phyloP scores from a whole-genome alignment of 2,797 vertebrate species.

The Accipiter superciliosus region DNA sequence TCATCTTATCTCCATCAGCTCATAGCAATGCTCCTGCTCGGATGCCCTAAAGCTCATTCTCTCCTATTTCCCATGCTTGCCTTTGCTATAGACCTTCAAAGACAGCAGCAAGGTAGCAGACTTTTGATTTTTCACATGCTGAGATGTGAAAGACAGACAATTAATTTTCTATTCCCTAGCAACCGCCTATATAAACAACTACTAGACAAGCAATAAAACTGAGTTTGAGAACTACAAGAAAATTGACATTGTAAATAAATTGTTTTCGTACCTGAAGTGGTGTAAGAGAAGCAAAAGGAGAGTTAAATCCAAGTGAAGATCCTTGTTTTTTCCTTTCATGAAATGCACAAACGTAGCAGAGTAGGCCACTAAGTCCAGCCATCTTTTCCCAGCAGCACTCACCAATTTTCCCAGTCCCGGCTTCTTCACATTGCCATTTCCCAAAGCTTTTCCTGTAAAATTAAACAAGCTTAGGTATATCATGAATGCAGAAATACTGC shows the following conservation, averaged over 20 bases:
- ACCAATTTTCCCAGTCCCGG: not conserved
- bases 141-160: not conserved
- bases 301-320: not conserved
- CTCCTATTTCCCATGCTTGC: not conserved
- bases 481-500: not conserved
- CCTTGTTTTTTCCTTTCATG: not conserved
- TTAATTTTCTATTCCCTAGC: conserved; percentile 20
- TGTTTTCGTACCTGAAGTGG: not conserved
- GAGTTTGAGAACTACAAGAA: not conserved
- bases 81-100: not conserved
- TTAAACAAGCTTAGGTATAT: not conserved
- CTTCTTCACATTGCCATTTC: not conserved
- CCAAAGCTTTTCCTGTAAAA: not conserved
- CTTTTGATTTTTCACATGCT: not conserved
- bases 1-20: not conserved
- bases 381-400: not conserved
- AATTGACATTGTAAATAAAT: not conserved
- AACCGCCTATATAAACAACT: conserved; percentile 4
- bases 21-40: not conserved
- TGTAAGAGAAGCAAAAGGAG: not conserved
- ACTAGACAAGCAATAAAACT: not conserved
- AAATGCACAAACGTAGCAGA: rapidly evolving
- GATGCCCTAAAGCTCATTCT: not conserved
- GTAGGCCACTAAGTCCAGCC: not conserved
- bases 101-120: not conserved